Evolutionary conservation across 1,140 invertebrate species (phyloP).

Genomic region (Tachypleus tridentatus): DNA sequence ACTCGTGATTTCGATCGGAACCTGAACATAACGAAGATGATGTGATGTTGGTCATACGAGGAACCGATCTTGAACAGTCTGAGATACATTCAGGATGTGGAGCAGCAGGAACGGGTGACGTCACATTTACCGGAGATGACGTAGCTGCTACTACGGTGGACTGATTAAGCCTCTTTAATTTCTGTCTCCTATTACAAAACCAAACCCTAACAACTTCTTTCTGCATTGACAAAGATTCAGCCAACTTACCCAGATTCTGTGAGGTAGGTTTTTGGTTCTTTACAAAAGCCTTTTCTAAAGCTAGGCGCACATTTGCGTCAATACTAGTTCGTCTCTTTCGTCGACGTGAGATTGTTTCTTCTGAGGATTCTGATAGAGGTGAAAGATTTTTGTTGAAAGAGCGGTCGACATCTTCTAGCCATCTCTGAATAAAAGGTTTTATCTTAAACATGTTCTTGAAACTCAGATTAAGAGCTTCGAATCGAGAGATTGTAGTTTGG

Average conservation of each 20-base stretch:
- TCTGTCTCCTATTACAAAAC: too few relatives aligned
- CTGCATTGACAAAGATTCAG: constrained; percentile 85
- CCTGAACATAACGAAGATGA: too few relatives aligned
- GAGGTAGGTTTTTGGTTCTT: constrained; percentile 93
- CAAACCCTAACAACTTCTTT: constrained; percentile 48
- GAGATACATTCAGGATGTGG: too few relatives aligned
- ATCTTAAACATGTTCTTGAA: constrained; percentile 89
- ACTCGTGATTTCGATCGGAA: too few relatives aligned
- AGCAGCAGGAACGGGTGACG: too few relatives aligned
- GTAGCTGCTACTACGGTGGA: too few relatives aligned
- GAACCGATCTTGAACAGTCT: too few relatives aligned
- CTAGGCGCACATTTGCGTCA: constrained; percentile 80
- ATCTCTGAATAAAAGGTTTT: constrained; percentile 89
- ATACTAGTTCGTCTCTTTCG: constrained; percentile 96
- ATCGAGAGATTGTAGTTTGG: constrained; percentile 87
- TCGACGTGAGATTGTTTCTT: constrained; percentile 75
- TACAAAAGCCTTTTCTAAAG: constrained; percentile 84
- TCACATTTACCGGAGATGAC: too few relatives aligned
- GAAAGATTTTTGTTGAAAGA: constrained; percentile 50
- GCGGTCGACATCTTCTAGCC: constrained; percentile 90
- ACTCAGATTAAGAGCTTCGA: too few relatives aligned
- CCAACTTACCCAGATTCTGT: constrained; percentile 82
- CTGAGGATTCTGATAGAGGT: constrained; percentile 54
- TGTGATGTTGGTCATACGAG: too few relatives aligned
- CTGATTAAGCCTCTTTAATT: too few relatives aligned